Evolutionary conservation across 2,888 invertebrate species (phyloP).

Genomic region (Steinernema scapterisci): DNA sequence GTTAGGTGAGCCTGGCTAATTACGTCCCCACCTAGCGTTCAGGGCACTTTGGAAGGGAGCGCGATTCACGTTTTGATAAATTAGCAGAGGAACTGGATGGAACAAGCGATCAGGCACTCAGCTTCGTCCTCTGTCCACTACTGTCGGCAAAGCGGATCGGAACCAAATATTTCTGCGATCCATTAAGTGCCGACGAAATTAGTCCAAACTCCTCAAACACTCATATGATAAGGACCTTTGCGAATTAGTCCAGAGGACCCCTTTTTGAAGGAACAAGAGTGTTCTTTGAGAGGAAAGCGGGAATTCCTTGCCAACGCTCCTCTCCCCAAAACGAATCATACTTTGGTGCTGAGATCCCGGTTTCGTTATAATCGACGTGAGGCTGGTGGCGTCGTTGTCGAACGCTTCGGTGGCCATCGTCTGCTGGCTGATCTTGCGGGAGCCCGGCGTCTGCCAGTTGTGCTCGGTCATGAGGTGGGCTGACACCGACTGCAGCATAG

Average conservation of each 20-base stretch:
- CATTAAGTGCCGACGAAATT: too few relatives aligned
- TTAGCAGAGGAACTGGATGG: too few relatives aligned
- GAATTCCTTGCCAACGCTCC: neutral
- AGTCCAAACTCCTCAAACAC: neutral
- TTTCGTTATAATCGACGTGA: neutral
- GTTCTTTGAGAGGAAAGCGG: neutral
- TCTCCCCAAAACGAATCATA: neutral
- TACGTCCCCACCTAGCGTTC: neutral
- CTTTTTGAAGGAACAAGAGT: neutral
- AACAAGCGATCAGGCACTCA: too few relatives aligned
- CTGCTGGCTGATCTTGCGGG: slow-evolving; percentile 26
- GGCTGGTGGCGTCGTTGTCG: neutral
- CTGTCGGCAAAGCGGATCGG: too few relatives aligned
- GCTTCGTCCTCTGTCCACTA: too few relatives aligned
- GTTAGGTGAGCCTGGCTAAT: neutral
- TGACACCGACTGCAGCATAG: slow-evolving; percentile 58
- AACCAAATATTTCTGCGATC: too few relatives aligned
- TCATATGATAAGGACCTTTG: slow-evolving; percentile 11
- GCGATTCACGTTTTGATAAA: too few relatives aligned
- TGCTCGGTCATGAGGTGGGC: slow-evolving; percentile 56
- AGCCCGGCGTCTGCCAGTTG: neutral
- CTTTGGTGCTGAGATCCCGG: neutral
- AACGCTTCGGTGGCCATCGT: neutral
- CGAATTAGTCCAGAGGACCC: neutral
- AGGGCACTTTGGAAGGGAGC: neutral